phyloP scores from a whole-genome alignment of 2,797 vertebrate genomes.

The Sebastes matsubarae region DNA sequence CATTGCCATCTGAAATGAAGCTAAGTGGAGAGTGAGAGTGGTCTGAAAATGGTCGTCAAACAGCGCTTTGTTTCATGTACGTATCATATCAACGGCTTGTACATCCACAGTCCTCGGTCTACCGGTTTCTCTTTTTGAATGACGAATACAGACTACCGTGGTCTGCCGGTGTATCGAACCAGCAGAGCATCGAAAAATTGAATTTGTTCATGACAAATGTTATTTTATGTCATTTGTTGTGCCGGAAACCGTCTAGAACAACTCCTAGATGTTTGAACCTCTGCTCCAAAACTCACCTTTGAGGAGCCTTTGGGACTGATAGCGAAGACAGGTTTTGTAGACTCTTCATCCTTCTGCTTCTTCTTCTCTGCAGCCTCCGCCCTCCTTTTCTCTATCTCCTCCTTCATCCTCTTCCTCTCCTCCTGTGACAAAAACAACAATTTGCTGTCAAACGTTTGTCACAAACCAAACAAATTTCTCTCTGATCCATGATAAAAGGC shows the following conservation, averaged over 20 bases:
- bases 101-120: too few relatives aligned
- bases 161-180: too few relatives aligned
- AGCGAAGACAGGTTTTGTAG: constrained; percentile 86
- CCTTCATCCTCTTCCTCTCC: constrained; percentile 93
- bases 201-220: neutral
- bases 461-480: too few relatives aligned
- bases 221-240: neutral
- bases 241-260: neutral
- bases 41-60: too few relatives aligned
- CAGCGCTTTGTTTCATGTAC: too few relatives aligned
- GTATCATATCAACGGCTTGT: too few relatives aligned
- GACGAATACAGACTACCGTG: too few relatives aligned
- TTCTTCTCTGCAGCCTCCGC: constrained; percentile 96
- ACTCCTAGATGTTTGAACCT: neutral
- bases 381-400: constrained; percentile 95
- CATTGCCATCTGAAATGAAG: too few relatives aligned
- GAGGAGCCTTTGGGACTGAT: constrained; percentile 92
- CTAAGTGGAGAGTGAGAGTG: rapidly evolving
- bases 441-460: neutral
- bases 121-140: neutral
- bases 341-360: constrained; percentile 86
- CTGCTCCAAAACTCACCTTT: constrained; percentile 83
- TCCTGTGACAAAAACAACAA: constrained; percentile 79
- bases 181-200: neutral
- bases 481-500: too few relatives aligned